Conservation (phyloP, 1,140 invertebrate genomes). For the Nixonia krombeini region DNA sequence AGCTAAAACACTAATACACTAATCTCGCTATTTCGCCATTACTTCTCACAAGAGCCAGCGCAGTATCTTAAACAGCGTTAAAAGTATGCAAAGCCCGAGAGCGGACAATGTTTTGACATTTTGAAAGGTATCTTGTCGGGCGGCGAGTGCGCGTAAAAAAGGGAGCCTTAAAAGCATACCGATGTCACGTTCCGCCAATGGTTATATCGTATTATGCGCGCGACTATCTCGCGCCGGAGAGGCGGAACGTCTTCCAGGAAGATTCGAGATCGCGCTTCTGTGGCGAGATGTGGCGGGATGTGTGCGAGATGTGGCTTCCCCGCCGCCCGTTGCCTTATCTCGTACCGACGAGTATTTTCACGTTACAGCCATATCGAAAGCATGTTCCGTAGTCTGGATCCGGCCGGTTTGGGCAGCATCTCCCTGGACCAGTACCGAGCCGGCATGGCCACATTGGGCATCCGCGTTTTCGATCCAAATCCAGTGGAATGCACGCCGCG, state of each 20-base stretch:
- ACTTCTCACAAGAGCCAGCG: no score
- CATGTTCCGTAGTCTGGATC: constrained; percentile 59
- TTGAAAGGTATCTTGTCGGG: constrained; percentile 16
- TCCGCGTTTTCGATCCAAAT: constrained; percentile 45
- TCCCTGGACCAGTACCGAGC: constrained; percentile 55
- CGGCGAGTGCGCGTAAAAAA: constrained; percentile 10
- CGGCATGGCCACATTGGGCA: constrained; percentile 57
- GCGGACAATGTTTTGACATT: constrained; percentile 26
- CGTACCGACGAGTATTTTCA: constrained; percentile 16
- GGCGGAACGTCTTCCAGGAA: constrained; percentile 11
- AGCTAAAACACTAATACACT: no score
- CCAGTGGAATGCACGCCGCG: constrained; percentile 44
- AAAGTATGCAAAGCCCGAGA: not conserved
- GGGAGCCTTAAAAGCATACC: constrained; percentile 40
- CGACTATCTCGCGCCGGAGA: constrained; percentile 28
- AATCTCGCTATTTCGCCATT: no score
- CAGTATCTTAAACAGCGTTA: not conserved
- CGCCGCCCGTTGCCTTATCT: constrained; percentile 11
- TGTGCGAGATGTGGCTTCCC: constrained; percentile 1
- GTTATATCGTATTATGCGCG: constrained; percentile 34
- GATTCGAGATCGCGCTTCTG: constrained; percentile 11
- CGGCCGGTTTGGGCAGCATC: constrained; percentile 46
- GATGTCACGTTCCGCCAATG: constrained; percentile 33
- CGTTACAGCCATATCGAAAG: constrained; percentile 59
- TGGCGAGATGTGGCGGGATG: not conserved